Conservation (phyloP, 2,797 vertebrate genomes). For the Capromys pilorides region DNA sequence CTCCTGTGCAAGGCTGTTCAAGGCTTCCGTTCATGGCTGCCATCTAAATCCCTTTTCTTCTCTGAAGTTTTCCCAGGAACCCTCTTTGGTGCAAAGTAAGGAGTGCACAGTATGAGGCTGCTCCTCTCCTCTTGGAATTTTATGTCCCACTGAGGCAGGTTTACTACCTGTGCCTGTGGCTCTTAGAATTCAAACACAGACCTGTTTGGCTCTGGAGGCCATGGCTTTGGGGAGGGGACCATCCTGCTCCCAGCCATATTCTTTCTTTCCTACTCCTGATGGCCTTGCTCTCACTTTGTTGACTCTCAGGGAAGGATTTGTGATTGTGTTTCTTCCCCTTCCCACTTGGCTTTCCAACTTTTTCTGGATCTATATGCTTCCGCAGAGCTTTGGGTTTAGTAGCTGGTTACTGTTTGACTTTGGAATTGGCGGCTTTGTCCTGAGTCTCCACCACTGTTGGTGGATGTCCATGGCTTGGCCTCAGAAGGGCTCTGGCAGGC, state of each 20-base stretch:
- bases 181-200: constrained; percentile 10
- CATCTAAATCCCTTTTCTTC: not conserved
- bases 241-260: not conserved
- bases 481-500: not conserved
- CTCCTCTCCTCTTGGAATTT: not conserved
- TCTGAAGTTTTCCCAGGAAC: not conserved
- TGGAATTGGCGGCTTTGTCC: not conserved
- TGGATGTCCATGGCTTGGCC: not conserved
- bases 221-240: not conserved
- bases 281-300: not conserved
- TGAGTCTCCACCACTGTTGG: rapidly evolving
- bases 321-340: not conserved
- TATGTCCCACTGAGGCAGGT: not conserved
- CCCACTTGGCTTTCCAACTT: too few species aligned
- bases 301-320: not conserved
- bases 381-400: not conserved
- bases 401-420: not conserved
- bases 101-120: not conserved
- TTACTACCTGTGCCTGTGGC: not conserved
- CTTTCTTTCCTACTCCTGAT: not conserved
- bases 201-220: not conserved
- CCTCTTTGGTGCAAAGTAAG: not conserved
- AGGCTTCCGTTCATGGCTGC: not conserved
- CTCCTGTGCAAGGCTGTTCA: not conserved
- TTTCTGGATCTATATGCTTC: not conserved